These are phyloP conservation scores for Aphelocoma californica DNA, from an alignment of 2,797 vertebrate genomes.

Conservation along the genomic window DNA sequence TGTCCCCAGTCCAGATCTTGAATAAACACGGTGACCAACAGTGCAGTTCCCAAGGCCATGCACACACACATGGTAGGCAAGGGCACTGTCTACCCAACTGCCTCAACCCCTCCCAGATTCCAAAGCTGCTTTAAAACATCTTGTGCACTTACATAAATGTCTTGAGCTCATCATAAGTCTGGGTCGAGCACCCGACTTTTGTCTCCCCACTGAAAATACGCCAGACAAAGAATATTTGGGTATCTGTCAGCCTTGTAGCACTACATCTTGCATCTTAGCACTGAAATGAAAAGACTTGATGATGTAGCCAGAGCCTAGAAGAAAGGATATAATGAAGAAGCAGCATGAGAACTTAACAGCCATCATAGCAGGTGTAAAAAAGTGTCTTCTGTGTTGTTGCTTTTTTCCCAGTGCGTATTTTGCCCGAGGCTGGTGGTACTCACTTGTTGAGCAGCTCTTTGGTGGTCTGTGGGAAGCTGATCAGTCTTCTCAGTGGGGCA, in stretches of 20 bases:
- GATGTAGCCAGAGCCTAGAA: not conserved
- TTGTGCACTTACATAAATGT: not conserved
- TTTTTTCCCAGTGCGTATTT: not conserved
- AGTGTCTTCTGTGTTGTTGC: not conserved
- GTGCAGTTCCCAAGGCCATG: not conserved
- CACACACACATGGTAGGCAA: not conserved
- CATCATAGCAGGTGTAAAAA: not conserved
- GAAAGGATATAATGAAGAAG: not conserved
- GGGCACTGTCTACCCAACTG: not conserved
- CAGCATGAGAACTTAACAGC: conserved; percentile 9
- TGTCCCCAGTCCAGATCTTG: not conserved
- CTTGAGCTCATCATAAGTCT: not conserved
- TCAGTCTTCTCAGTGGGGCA: not conserved
- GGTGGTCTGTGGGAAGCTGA: conserved; percentile 18
- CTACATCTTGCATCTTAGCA: not conserved
- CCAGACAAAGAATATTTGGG: not conserved
- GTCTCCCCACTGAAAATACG: not conserved
- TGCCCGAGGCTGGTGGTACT: not conserved
- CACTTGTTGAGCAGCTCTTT: not conserved
- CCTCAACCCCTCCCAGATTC: not conserved
- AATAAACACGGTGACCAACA: not conserved
- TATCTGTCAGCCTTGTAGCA: not conserved
- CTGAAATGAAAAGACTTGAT: not conserved
- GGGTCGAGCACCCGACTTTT: not conserved
- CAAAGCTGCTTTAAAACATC: not conserved